Base-by-base conservation (phyloP, 2,113 vertebrate species). In the Carassius gibelio region DNA sequence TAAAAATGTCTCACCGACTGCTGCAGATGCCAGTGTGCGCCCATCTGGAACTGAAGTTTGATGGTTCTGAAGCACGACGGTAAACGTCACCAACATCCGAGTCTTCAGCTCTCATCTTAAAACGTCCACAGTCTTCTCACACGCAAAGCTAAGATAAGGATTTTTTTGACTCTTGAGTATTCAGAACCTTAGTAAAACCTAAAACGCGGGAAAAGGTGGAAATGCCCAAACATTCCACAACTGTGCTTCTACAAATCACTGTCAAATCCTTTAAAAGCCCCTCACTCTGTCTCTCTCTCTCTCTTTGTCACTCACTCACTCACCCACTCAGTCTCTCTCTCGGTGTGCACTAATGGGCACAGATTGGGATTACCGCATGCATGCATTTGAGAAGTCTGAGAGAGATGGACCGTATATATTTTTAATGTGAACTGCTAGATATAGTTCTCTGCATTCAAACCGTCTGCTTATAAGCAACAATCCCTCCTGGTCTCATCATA, bases 241-340 rank as follows among this genome's bases (percentile, higher is more conserved):
- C 91, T 87, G 90, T 92, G 92, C 93, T 90, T 93, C 91, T 91
- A 90, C 91, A 94, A 94, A 94, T 94, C 92, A 93, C 92, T 90
- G 90, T 78, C 92, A 95, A 95, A 94, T 95, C 94, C 93, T 90
- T 95, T 95, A 95, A 95, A 95, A 95, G 93, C 94, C 84, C 88
- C 36, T 62, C 55, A 79, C 55, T 61, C 52, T 59, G 14, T 45
- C 81, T 26, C 77, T 77, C 19, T 88, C 85, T 42, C 36, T 48
- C 10, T 13, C 19, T 38, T 38, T 38, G 36, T 45, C 36, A 42
- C 74, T 76, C 75, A 23, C 59, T 82, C 72, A 23, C 59, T 82
- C 72, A 59, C 68, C 59, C 77, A 69, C 76, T 86, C 89, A 89
- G 5, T 30, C 84, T 80, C 72, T 42, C 84, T 68, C 81, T 75